These are phyloP conservation scores for Pao palembangensis DNA, from an alignment of 2,113 vertebrate species.

Conservation along the genomic window DNA sequence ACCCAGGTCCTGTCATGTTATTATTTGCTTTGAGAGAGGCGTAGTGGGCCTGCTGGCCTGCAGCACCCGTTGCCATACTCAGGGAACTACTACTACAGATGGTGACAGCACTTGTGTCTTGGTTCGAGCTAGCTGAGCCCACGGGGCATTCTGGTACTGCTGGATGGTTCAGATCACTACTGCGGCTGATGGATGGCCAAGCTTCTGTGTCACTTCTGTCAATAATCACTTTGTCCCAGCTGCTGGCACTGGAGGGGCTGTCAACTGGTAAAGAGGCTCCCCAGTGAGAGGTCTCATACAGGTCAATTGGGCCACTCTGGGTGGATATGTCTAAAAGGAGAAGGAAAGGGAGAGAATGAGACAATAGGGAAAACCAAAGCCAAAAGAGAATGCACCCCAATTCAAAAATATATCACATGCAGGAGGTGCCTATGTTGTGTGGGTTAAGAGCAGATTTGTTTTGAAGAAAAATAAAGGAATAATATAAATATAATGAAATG, in stretches of 20 bases:
- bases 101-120: conserved; percentile 79
- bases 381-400: background rate
- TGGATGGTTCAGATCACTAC: conserved; percentile 55
- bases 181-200: conserved; percentile 83
- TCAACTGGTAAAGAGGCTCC: conserved; percentile 77
- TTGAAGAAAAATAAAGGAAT: too few relatives aligned
- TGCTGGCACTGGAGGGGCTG: conserved; percentile 76
- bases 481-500: background rate
- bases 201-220: conserved; percentile 85
- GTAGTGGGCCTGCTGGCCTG: conserved; percentile 89
- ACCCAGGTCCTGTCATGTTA: conserved; percentile 77
- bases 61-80: conserved; percentile 94
- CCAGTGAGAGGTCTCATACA: conserved; percentile 92
- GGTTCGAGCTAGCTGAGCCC: conserved; percentile 80
- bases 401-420: background rate
- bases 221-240: conserved; percentile 90
- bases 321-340: conserved; percentile 78
- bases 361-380: background rate
- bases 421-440: too few relatives aligned
- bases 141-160: conserved; percentile 89
- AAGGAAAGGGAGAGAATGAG: conserved; percentile 21
- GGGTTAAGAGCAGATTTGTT: too few relatives aligned
- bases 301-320: conserved; percentile 83
- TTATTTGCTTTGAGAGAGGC: conserved; percentile 84
- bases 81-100: conserved; percentile 61